phyloP scores from a whole-genome alignment of 1,140 invertebrate species.

The Eumeta japonica region DNA sequence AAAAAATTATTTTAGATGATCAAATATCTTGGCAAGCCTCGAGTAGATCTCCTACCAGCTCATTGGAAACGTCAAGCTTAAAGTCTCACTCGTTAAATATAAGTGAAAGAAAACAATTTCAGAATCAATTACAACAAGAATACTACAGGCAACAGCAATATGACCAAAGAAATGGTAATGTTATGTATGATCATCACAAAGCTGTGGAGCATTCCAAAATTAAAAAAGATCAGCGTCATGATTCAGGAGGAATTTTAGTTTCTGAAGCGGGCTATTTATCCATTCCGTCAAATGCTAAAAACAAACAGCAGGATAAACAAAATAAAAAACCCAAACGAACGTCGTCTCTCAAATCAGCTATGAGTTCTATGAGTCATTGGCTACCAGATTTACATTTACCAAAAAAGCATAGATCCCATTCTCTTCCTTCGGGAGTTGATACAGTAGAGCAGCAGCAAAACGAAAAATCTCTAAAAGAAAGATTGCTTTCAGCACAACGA shows the following conservation, averaged over 20 bases:
- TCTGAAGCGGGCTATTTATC: slow-evolving; percentile 81
- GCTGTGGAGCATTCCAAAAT: slow-evolving; percentile 29
- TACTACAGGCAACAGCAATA: slow-evolving; percentile 56
- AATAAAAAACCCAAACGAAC: slow-evolving; percentile 69
- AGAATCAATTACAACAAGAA: slow-evolving; percentile 60
- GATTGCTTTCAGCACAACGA: slow-evolving; percentile 47
- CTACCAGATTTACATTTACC: slow-evolving; percentile 77
- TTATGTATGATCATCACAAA: slow-evolving; percentile 48
- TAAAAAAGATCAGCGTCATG: slow-evolving; percentile 48
- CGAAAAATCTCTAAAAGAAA: slow-evolving; percentile 51
- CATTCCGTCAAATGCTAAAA: slow-evolving; percentile 68
- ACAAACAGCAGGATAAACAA: slow-evolving; percentile 59
- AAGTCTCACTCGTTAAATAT: slow-evolving; percentile 63
- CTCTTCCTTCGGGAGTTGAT: slow-evolving; percentile 71
- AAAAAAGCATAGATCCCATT: slow-evolving; percentile 77
- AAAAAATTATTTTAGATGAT: slow-evolving; percentile 61
- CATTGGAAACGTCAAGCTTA: slow-evolving; percentile 62
- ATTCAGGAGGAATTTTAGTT: slow-evolving; percentile 67
- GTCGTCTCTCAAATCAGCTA: slow-evolving; percentile 76
- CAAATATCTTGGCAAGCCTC: slow-evolving; percentile 60
- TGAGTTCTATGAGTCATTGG: slow-evolving; percentile 78
- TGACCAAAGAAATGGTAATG: slow-evolving; percentile 49
- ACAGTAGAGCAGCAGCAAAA: slow-evolving; percentile 50
- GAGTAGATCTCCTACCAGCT: slow-evolving; percentile 62
- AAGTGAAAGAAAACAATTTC: slow-evolving; percentile 60